phyloP scores from a whole-genome alignment of 2,888 invertebrate genomes.

The Oscheius myriophilus region DNA sequence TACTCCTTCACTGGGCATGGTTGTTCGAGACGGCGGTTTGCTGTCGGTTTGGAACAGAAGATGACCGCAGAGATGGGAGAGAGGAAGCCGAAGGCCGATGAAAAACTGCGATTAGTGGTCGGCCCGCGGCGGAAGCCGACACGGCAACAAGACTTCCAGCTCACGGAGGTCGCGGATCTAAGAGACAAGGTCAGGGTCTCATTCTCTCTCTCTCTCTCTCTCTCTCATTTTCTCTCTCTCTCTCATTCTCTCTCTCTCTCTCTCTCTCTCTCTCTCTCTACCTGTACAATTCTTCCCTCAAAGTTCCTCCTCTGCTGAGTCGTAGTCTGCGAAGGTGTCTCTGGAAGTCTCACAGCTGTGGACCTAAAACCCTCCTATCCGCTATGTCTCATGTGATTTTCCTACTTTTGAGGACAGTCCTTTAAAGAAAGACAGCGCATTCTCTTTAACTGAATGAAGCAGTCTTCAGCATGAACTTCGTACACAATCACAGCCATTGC shows the following conservation, averaged over 20 bases:
- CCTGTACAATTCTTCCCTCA: conserved; percentile 46
- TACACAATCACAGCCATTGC: conserved; percentile 52
- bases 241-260: background rate
- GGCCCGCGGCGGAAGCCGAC: conserved; percentile 19
- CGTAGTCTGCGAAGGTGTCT: conserved; percentile 46
- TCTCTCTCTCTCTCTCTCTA: background rate
- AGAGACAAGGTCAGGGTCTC: conserved; percentile 8
- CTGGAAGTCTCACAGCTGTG: conserved; percentile 36
- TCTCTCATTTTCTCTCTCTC: background rate
- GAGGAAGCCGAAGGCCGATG: conserved; percentile 21
- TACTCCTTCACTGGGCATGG: conserved; percentile 57
- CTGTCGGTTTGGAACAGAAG: conserved; percentile 1
- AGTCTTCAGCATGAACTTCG: conserved; percentile 51
- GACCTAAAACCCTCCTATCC: conserved; percentile 33
- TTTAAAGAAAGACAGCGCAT: conserved; percentile 48
- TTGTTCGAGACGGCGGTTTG: conserved; percentile 1
- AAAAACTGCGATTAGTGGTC: conserved; percentile 19
- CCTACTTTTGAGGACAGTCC: conserved; percentile 46
- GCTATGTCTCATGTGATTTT: too few species aligned
- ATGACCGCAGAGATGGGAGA: conserved; percentile 25
- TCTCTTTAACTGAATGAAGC: conserved; percentile 49
- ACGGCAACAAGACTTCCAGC: conserved; percentile 45
- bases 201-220: background rate
- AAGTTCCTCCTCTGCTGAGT: conserved; percentile 44
- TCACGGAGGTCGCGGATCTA: conserved; percentile 41